Conservation (phyloP, 2,113 vertebrate species). For the Capra hircus region DNA sequence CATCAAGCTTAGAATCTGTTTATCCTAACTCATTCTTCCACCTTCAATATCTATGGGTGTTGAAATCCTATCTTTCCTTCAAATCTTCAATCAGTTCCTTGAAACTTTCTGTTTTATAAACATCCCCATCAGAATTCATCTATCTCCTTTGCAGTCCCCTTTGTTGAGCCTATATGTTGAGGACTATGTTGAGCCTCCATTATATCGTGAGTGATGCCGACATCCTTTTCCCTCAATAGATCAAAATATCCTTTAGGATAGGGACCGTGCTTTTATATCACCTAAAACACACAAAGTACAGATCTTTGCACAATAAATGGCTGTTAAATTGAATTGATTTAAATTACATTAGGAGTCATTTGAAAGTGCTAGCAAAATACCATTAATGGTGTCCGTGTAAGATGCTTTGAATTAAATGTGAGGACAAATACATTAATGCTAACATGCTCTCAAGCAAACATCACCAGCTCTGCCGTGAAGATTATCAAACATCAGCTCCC, state of each 20-base stretch:
- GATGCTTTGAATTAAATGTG: constrained; percentile 64
- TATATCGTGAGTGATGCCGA: not conserved
- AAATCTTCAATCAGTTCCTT: not conserved
- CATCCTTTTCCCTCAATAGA: not conserved
- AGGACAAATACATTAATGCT: constrained; percentile 69
- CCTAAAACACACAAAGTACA: constrained; percentile 42
- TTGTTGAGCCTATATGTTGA: not conserved
- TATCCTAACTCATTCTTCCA: not conserved
- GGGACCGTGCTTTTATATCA: constrained; percentile 29
- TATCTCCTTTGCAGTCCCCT: not conserved
- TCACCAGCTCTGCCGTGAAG: constrained; percentile 27
- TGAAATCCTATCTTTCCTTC: not conserved
- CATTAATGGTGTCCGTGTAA: constrained; percentile 58
- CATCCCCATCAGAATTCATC: not conserved
- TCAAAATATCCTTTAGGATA: constrained; percentile 22
- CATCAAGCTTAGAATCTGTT: not conserved
- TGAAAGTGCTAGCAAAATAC: constrained; percentile 66
- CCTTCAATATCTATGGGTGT: not conserved
- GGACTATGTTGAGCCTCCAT: not conserved
- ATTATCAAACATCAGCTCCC: constrained; percentile 51
- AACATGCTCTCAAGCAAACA: constrained; percentile 64
- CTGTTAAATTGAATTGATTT: constrained; percentile 68
- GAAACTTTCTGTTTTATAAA: not conserved
- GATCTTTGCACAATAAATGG: constrained; percentile 59
- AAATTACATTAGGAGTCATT: constrained; percentile 67